Percentiles rank a stretch among this genome's conserved stretches.
Conservation (phyloP, 2,797 vertebrate species). For the Darevskia mixta region DNA sequence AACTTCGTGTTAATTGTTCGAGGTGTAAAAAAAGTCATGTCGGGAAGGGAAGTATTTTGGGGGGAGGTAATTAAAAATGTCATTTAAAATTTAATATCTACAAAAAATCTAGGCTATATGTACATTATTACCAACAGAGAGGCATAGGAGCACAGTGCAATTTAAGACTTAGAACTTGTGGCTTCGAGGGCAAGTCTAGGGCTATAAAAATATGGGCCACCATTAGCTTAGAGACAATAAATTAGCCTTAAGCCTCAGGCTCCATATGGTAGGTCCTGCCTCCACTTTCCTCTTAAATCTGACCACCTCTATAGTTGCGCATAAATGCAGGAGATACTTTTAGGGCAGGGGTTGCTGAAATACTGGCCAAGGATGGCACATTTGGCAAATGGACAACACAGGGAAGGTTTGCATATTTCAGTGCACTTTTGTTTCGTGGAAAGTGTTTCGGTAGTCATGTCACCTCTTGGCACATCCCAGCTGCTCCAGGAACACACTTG, state of each 20-base stretch:
- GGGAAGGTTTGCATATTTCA: background rate
- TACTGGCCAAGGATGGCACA: conserved; percentile 43
- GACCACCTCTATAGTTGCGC: conserved; percentile 19
- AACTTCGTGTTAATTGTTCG: conserved; percentile 66
- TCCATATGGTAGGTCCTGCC: conserved; percentile 44
- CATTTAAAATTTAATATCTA: conserved; percentile 79
- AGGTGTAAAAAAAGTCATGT: conserved; percentile 75
- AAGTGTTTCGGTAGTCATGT: conserved; percentile 1
- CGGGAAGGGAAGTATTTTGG: conserved; percentile 68
- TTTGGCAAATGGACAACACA: conserved; percentile 41
- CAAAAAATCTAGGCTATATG: conserved; percentile 72
- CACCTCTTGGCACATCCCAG: conserved; percentile 40
- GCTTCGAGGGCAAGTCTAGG: conserved; percentile 54
- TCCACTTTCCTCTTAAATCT: conserved; percentile 25
- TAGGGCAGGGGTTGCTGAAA: conserved; percentile 61
- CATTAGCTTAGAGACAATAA: conserved; percentile 64
- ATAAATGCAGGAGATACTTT: conserved; percentile 49
- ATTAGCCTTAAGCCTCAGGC: conserved; percentile 69
- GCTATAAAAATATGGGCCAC: conserved; percentile 67
- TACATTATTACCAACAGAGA: conserved; percentile 74
- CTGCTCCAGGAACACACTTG: conserved; percentile 34
- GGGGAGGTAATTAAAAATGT: conserved; percentile 72
- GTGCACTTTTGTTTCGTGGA: conserved; percentile 32
- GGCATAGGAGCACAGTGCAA: conserved; percentile 72
- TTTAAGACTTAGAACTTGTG: conserved; percentile 69